phyloP scores from a whole-genome alignment of 2,888 invertebrate genomes.

The Quadriops clusia region DNA sequence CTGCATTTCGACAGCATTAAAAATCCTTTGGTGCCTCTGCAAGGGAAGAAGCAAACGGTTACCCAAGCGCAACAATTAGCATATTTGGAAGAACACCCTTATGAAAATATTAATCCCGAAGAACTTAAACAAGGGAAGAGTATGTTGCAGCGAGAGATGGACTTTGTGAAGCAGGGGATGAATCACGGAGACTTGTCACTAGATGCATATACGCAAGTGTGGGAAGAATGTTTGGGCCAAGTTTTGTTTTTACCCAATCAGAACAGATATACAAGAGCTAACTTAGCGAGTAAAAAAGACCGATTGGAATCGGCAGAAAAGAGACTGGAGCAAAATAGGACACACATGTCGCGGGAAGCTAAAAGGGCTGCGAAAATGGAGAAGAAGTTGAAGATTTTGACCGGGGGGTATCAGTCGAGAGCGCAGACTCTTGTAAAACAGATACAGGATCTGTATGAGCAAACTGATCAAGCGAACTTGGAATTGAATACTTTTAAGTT shows the following conservation, averaged over 20 bases:
- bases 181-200: conserved; percentile 85
- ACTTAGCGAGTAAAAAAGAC: conserved; percentile 92
- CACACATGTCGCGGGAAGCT: conserved; percentile 94
- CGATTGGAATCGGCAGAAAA: conserved; percentile 88
- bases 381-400: conserved; percentile 90
- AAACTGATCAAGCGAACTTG: conserved; percentile 79
- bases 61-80: conserved; percentile 60
- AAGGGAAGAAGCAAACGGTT: conserved; percentile 42
- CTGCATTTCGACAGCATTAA: conserved; percentile 78
- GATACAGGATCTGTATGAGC: conserved; percentile 73
- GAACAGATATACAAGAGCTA: conserved; percentile 74
- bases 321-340: conserved; percentile 81
- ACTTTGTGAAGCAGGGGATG: conserved; percentile 85
- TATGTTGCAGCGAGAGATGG: conserved; percentile 72
- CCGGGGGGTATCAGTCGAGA: conserved; percentile 71
- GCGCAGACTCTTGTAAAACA: conserved; percentile 82
- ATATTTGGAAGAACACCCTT: conserved; percentile 79
- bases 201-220: conserved; percentile 83
- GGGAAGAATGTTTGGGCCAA: conserved; percentile 93
- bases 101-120: conserved; percentile 56
- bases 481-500: conserved; percentile 87
- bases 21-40: conserved; percentile 45
- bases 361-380: conserved; percentile 96
- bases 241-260: conserved; percentile 77
- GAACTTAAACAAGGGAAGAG: conserved; percentile 55